A percentile compares a stretch with the other conserved stretches of the same genome.
phyloP scores from a whole-genome alignment of 1,140 invertebrate species.

The Halictus rubicundus region DNA sequence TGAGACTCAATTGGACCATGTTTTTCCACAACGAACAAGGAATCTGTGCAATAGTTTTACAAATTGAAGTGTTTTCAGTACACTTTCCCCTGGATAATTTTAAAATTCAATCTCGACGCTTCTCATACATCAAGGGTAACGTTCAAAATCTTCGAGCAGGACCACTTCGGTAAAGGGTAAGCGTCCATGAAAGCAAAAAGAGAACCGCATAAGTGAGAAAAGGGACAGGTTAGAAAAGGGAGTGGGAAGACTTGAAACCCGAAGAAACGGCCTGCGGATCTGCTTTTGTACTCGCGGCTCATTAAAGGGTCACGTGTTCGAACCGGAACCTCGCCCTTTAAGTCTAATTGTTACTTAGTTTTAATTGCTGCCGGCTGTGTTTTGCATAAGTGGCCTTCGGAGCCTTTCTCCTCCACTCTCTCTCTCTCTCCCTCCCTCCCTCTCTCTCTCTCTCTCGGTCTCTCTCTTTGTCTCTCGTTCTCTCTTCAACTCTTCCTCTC shows the following conservation, averaged over 20 bases:
- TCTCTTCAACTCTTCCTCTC: background rate
- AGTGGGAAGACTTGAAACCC: background rate
- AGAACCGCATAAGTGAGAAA: conserved; percentile 13
- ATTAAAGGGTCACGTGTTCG: conserved; percentile 71
- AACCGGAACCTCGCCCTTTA: conserved; percentile 60
- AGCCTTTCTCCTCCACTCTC: background rate
- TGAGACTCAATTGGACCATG: too few species aligned
- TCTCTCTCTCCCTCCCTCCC: background rate
- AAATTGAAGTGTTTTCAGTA: too few species aligned
- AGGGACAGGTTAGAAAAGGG: conserved; percentile 13
- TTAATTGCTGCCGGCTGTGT: conserved; percentile 68
- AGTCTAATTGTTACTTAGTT: conserved; percentile 75
- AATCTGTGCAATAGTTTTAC: too few species aligned
- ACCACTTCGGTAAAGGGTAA: background rate
- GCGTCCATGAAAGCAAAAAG: background rate
- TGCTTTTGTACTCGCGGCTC: conserved; percentile 54
- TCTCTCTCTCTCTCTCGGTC: background rate
- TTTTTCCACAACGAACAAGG: too few species aligned
- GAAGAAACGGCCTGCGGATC: conserved; percentile 34
- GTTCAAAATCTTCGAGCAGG: too few species aligned
- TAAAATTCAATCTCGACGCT: too few species aligned
- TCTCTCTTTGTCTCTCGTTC: background rate
- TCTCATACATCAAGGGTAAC: too few species aligned
- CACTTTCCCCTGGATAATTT: too few species aligned
- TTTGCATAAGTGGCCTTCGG: conserved; percentile 56